phyloP scores from a whole-genome alignment of 1,140 invertebrate species.

The Bombus pyrosoma region DNA sequence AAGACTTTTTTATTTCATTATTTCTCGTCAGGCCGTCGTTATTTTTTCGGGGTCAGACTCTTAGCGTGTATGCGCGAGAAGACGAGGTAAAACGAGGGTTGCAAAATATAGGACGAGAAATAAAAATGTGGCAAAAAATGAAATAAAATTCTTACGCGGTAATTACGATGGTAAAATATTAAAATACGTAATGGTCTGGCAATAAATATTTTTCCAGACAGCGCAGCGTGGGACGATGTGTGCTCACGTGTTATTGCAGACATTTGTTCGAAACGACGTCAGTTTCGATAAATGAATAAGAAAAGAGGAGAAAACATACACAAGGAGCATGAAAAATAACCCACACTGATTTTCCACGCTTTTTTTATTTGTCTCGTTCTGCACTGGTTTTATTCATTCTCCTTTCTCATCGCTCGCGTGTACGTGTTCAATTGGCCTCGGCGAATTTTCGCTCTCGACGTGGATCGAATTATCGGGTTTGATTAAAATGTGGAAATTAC shows the following conservation, averaged over 20 bases:
- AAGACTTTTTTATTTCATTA: slow-evolving; percentile 16
- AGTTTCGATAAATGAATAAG: neutral
- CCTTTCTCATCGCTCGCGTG: neutral
- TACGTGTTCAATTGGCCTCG: neutral
- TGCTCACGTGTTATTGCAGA: neutral
- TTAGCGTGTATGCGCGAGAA: neutral
- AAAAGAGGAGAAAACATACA: neutral
- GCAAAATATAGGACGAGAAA: too few species aligned
- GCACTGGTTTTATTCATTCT: too few species aligned
- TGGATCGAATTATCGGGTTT: slow-evolving; percentile 22
- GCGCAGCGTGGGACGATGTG: too few species aligned
- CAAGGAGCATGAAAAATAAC: neutral
- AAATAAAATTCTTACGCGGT: neutral
- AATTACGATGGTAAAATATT: neutral
- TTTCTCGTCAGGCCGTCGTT: neutral
- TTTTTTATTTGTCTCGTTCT: neutral
- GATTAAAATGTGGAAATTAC: slow-evolving; percentile 33
- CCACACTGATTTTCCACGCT: neutral
- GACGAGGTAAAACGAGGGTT: neutral
- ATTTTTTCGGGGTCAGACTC: neutral
- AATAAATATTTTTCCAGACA: slow-evolving; percentile 4
- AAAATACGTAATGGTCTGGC: neutral
- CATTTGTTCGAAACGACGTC: neutral
- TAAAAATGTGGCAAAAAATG: neutral
- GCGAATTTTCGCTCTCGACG: neutral